Evolutionary conservation across 2,113 vertebrate genomes (phyloP), one percentile per base, ranked within the genome.

Genomic region (Aphyosemion australe): DNA sequence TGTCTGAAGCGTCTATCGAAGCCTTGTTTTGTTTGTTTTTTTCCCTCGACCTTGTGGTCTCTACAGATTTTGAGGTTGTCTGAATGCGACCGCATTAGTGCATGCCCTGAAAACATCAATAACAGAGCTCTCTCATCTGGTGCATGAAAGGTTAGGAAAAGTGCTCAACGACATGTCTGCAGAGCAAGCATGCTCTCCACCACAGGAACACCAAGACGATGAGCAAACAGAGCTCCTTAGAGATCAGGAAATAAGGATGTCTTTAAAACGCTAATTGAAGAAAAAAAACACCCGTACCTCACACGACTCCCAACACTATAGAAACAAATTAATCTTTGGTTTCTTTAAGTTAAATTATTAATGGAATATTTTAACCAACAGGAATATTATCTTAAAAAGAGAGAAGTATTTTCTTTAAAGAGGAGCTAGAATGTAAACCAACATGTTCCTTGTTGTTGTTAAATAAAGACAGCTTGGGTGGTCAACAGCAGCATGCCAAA

Each of bases 91-190:
- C 67, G 48, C 63, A 87, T 87, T 63, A 61, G 55, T 41, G 46
- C 64, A 49, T 49, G 66, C 11, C 72, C 43, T 65, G 26, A 43
- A 67, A 74, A 80, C 61, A 81, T 84, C 80, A 80, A 82, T 85
- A 78, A 68, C 58, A 75, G 74, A 67, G 54, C 69, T 83, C 63
- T 83, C 63, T 74, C 75, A 78, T 83, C 75, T 80, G 51, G 51
- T 34, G 48, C 42, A 45, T 26, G 43, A 69, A 76, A 60, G 78
- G 67, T 67, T 54, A 59, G 34, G 32, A 39, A 75, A 61, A 56
- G 74, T 67, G 71, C 63, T 76, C 57, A 72, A 42, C 72, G 83
- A 80, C 79, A 79, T 62, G 71, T 57, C 71, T 76, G 63, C 48
- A 26, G 45, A 31, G 73, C 65, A 41, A 72, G 47, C 18, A 6